Base-by-base conservation (phyloP, 2,888 invertebrate genomes). In the Andrena minutula region DNA sequence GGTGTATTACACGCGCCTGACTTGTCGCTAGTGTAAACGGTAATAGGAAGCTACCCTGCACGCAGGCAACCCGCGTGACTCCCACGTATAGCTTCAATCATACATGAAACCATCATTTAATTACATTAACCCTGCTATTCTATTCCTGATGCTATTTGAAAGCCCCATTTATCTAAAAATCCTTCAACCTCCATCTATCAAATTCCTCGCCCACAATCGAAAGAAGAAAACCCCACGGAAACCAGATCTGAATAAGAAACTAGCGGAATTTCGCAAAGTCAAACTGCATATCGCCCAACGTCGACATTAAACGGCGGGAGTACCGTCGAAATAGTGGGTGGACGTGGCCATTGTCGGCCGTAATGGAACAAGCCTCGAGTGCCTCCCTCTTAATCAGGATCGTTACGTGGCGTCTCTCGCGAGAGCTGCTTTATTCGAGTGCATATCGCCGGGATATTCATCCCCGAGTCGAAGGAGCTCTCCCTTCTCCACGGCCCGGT, bases 331-430 rank as follows among this genome's bases (percentile, higher is more conserved):
- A 72, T 2, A 41, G 16, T 49, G 41, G 26, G 3, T 3, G n/a
- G 23, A 49, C 60, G 12, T 12, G 35, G 8, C 6, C 61, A 71
- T 61, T 63, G 68, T 68, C 58, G 10, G 4, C 3, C 35, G 30
- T 49, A 80, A 63, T 35, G 68, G 68, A 61, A 47, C 71, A 56
- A 61, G 41, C 35, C 35, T 26, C 4, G 60, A 74, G 68, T 63
- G 60, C 41, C n/a, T 69, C 64, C 64, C 49, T 70, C 83, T 81
- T 84, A 88, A 79, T 87, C 84, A 73, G 76, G 78, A 87, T 85
- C 85, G 80, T 85, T 84, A 86, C 78, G 75, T 66, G 20, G 28
- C 70, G 78, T 35, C 75, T 70, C 83, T 86, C 78, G 51, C 82
- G 83, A 75, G 79, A 84, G 88, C 72, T 49, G 75, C 75, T 78